phyloP scores from a whole-genome alignment of 2,888 invertebrate species.

The Keiferia lycopersicella region DNA sequence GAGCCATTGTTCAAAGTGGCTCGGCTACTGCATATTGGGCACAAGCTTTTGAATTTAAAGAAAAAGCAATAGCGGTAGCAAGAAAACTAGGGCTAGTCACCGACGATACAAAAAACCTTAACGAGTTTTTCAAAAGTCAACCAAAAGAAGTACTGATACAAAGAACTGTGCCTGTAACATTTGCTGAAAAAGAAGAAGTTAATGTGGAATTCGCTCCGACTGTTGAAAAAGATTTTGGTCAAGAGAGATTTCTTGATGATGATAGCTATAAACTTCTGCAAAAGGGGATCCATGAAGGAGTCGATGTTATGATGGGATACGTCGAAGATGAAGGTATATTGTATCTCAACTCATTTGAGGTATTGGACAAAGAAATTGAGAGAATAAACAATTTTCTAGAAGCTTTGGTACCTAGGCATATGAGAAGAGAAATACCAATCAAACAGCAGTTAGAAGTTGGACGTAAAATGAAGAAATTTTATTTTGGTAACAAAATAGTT shows the following conservation, averaged over 20 bases:
- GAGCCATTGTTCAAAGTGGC: slow-evolving; percentile 86
- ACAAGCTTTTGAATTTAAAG: slow-evolving; percentile 67
- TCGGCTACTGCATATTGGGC: slow-evolving; percentile 80
- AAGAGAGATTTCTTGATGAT: slow-evolving; percentile 55
- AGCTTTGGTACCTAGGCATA: slow-evolving; percentile 48
- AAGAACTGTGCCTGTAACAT: slow-evolving; percentile 38
- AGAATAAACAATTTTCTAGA: slow-evolving; percentile 48
- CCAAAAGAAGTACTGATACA: slow-evolving; percentile 47
- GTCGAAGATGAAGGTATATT: slow-evolving; percentile 85
- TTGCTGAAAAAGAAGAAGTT: slow-evolving; percentile 31
- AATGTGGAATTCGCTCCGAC: neutral
- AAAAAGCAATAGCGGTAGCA: slow-evolving; percentile 58
- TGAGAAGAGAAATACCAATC: slow-evolving; percentile 43
- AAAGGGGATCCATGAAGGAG: slow-evolving; percentile 67
- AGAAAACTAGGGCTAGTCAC: slow-evolving; percentile 53
- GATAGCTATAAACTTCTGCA: slow-evolving; percentile 56
- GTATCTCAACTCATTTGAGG: slow-evolving; percentile 25
- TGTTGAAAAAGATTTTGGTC: slow-evolving; percentile 52
- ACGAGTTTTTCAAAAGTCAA: slow-evolving; percentile 53
- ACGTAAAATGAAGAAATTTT: slow-evolving; percentile 48
- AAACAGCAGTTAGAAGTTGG: slow-evolving; percentile 49
- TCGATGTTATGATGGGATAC: slow-evolving; percentile 86
- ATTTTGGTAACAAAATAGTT: slow-evolving; percentile 43
- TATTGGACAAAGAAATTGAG: slow-evolving; percentile 38
- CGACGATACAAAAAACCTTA: slow-evolving; percentile 52